Percentiles rank a stretch among this genome's conserved stretches.
These are phyloP conservation scores for Andinoacara biseriatus DNA, from an alignment of 2,113 vertebrate genomes.

Conservation along the genomic window DNA sequence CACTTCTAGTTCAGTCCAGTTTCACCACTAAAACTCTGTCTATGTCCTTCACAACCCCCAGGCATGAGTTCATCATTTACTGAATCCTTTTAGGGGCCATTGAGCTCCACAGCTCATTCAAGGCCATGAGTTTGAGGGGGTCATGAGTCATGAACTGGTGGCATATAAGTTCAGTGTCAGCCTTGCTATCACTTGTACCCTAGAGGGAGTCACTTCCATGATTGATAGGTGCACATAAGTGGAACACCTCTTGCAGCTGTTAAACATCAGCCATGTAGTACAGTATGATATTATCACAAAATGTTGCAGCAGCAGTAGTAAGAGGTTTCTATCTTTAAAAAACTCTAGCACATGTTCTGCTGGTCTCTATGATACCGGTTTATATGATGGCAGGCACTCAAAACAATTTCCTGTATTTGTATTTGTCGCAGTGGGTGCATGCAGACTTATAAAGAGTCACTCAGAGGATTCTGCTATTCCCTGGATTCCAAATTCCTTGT, in stretches of 20 bases:
- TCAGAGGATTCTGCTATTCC: too few relatives aligned
- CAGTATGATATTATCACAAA: not conserved
- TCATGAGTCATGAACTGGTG: constrained; percentile 53
- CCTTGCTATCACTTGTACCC: constrained; percentile 15
- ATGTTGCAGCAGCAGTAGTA: constrained; percentile 9
- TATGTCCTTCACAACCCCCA: constrained; percentile 24
- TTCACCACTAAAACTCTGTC: constrained; percentile 50
- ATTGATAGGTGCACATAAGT: constrained; percentile 30
- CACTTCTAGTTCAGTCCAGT: constrained; percentile 14
- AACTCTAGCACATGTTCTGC: not conserved
- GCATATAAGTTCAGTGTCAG: constrained; percentile 48
- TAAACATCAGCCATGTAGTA: constrained; percentile 14
- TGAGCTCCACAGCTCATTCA: constrained; percentile 35
- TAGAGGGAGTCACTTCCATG: constrained; percentile 31
- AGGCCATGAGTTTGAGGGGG: constrained; percentile 27
- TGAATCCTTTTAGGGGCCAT: constrained; percentile 59
- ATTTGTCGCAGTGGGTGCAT: not conserved
- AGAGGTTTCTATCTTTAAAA: not conserved
- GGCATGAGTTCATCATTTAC: constrained; percentile 60
- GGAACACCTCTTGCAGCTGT: constrained; percentile 21
- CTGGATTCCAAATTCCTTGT: not conserved
- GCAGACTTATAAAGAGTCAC: not conserved
- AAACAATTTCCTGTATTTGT: not conserved
- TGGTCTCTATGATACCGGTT: not conserved
- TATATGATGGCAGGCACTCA: not conserved